phyloP scores from a whole-genome alignment of 2,113 vertebrate species.

The Egretta garzetta region DNA sequence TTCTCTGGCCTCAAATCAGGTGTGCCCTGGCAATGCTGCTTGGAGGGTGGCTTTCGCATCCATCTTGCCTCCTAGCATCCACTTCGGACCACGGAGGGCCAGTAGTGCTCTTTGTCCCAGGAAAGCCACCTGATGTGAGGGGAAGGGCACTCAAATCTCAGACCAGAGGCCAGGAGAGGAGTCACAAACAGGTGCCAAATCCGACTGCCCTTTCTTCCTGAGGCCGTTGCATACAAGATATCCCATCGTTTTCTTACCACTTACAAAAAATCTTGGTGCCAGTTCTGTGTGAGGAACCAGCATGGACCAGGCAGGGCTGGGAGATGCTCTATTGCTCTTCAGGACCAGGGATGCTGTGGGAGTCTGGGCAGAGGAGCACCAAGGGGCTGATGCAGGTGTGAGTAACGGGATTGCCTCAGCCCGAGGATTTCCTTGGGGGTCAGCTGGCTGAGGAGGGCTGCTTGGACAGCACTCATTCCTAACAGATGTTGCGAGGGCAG shows the following conservation, averaged over 20 bases:
- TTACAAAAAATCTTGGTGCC: background rate
- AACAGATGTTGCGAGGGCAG: background rate
- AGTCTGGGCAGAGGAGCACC: rapidly evolving
- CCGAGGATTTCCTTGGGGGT: background rate
- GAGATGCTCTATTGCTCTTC: background rate
- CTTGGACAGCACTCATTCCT: rapidly evolving
- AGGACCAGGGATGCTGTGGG: background rate
- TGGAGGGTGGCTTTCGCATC: background rate
- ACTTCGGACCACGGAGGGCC: rapidly evolving
- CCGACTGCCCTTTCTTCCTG: background rate
- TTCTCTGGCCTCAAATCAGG: background rate
- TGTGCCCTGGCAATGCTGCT: background rate
- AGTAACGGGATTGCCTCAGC: background rate
- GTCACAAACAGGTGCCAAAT: background rate
- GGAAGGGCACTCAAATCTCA: background rate
- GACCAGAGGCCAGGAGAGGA: background rate
- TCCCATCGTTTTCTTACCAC: background rate
- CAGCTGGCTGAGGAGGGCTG: background rate
- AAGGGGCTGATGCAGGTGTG: background rate
- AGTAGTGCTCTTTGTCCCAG: background rate
- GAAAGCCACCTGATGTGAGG: background rate
- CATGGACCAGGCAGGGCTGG: background rate
- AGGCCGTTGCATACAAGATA: background rate
- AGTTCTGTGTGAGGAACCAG: background rate
- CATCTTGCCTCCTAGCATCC: background rate